These are phyloP conservation scores for Falcaria lacertinaria DNA, from an alignment of 2,888 invertebrate species.

Conservation along the genomic window DNA sequence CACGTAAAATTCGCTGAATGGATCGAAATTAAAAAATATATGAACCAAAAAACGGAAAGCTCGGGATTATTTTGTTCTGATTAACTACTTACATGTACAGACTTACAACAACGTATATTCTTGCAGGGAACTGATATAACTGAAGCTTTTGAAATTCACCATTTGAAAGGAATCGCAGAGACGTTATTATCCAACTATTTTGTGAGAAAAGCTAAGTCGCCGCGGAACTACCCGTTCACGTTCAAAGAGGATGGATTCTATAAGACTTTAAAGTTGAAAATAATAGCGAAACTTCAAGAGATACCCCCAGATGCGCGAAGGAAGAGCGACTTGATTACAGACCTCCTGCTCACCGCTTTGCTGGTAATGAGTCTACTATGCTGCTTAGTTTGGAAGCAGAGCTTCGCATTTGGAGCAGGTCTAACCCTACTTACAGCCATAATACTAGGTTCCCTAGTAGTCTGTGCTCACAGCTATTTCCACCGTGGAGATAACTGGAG, in stretches of 20 bases:
- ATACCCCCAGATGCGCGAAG: conserved; percentile 56
- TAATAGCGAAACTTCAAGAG: conserved; percentile 73
- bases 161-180: conserved; percentile 79
- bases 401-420: conserved; percentile 37
- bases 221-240: conserved; percentile 86
- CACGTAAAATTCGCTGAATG: no score
- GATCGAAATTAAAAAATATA: no score
- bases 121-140: conserved; percentile 82
- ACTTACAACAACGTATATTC: no score
- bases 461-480: conserved; percentile 88
- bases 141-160: conserved; percentile 82
- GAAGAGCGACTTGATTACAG: conserved; percentile 53
- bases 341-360: conserved; percentile 41
- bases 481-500: conserved; percentile 89
- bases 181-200: conserved; percentile 83
- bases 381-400: conserved; percentile 50
- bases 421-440: conserved; percentile 40
- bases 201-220: conserved; percentile 79
- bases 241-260: conserved; percentile 89
- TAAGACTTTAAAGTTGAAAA: conserved; percentile 83
- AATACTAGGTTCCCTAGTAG: conserved; percentile 58
- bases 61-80: no score
- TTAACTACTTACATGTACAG: no score
- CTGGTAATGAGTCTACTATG: conserved; percentile 40
- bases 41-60: no score